Base-by-base conservation (phyloP, 2,888 invertebrate species). In the Clanis bilineata region DNA sequence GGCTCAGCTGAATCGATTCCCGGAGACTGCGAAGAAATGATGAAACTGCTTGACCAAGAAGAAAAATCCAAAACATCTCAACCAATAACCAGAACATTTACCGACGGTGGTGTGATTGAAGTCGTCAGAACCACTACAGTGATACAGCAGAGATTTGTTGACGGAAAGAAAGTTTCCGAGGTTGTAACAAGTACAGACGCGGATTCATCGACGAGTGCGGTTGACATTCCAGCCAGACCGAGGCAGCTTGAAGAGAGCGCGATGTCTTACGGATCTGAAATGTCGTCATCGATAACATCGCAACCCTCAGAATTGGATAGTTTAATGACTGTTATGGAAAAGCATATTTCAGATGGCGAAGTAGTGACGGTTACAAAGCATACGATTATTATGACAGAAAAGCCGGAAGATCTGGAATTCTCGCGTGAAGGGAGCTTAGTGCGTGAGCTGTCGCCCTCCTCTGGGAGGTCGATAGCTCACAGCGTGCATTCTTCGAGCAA, bases 11-110 rank as follows among this genome's bases (percentile, higher is more conserved):
- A 92, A 71, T 92, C 92, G 0, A 90, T 92, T 62, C 90, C 92
- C 86, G 95, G 90, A 89, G 95, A 77, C 80, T 95, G 82, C 86
- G 95, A 79, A 86, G 93, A 83, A 88, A 93, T 77, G 94, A 94
- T 85, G 94, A 94, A 86, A 90, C 86, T 88, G 66, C 85, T 83
- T 78, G 93, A 82, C 73, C 93, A 79, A 92, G 95, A 86, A 92
- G 88, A 90, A 63, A 85, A 86, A 65, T 77, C 82, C 9, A 82
- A 82, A 44, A 73, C 79, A 64, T 69, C 72, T 18, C 72, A 80
- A 58, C 58, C 76, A 18, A 73, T 81, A 1, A 82, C 83, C 0
- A 81, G 74, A 67, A 82, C 84, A 0, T 79, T 85, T 55, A 80
- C 80, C 10, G 89, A 88, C 32, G 71, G 82, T 12, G 88, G 86